Evolutionary conservation across 2,797 vertebrate genomes (phyloP), one percentile per base, ranked within the genome.

Genomic region (Platalea minor): DNA sequence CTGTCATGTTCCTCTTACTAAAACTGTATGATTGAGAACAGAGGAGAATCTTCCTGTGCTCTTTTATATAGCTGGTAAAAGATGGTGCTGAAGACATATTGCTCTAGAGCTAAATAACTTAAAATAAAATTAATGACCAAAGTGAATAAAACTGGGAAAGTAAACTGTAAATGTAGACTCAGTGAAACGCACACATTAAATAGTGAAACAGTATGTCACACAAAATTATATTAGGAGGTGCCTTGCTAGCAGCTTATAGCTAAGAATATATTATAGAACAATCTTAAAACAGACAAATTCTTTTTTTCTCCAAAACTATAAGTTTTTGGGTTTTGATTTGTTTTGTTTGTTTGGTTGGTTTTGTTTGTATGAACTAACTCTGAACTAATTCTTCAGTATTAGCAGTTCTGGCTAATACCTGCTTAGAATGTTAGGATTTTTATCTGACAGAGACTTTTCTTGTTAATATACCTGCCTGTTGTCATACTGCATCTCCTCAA

Each of bases 1-100:
- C 37, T 96, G 85, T 87, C 82, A 91, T 73, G 60, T 93, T 95
- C 65, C 53, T 94, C 39, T 90, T 96, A 70, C 50, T 90, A 70
- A 94, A 95, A 80, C n/a, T 85, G 17, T 54, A 46, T 73, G 63
- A 91, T 37, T 88, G 65, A 95, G 84, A 89, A 65, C 45, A 84
- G 54, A 77, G 33, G 85, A 15, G 39, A 95, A 93, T 65, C 23
- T 50, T 60, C 73, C 39, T 76, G 24, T 74, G 33, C 17, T 65
- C 24, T 80, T 63, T 78, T 74, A 56, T 68, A 48, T 16, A 84
- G 31, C 37, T 77, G 35, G 33, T 82, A 81, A 95, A 88, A 90
- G 64, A 60, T 20, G 16, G 11, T 37, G 25, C 19, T 90, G 82
- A 70, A 84, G 82, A 72, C 20, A 23, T 70, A 51, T 13, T 35